These are phyloP conservation scores for Leptarthrus brevirostris DNA, from an alignment of 2,888 invertebrate species.

Conservation along the genomic window DNA sequence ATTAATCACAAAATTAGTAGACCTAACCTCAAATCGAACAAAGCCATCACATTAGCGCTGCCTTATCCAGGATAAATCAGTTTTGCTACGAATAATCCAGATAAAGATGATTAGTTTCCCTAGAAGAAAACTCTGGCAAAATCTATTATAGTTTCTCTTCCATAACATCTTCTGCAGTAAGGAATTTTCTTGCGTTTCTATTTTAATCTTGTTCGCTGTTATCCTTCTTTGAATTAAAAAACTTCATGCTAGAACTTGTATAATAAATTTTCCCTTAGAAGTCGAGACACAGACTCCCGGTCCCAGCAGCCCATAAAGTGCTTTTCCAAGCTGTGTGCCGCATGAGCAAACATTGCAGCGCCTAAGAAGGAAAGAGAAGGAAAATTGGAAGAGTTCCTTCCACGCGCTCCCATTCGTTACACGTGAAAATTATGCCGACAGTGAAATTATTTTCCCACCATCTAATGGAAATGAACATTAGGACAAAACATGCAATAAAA, in stretches of 20 bases:
- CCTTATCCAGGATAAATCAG: too few relatives aligned
- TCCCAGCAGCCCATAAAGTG: constrained; percentile 3
- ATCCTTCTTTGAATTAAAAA: constrained; percentile 30
- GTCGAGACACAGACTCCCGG: neutral
- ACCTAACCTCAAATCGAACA: too few relatives aligned
- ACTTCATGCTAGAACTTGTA: neutral
- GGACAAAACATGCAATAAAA: constrained; percentile 4
- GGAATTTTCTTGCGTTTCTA: too few relatives aligned
- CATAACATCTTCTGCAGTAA: too few relatives aligned
- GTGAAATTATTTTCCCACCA: neutral
- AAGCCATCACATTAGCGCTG: too few relatives aligned
- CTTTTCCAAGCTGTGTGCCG: constrained; percentile 6
- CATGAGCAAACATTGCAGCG: constrained; percentile 5
- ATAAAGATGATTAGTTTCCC: too few relatives aligned
- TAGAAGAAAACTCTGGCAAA: too few relatives aligned
- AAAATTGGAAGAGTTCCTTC: constrained; percentile 5
- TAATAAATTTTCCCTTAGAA: neutral
- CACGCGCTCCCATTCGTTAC: neutral
- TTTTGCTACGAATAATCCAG: too few relatives aligned
- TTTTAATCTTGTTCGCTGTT: too few relatives aligned
- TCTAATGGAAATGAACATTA: neutral
- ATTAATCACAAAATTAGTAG: too few relatives aligned
- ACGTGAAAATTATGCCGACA: neutral
- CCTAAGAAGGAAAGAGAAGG: neutral
- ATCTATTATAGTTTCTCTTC: too few relatives aligned